These are phyloP conservation scores for Drosophila virilis DNA, from an alignment of 1,140 invertebrate species.

Conservation along the genomic window DNA sequence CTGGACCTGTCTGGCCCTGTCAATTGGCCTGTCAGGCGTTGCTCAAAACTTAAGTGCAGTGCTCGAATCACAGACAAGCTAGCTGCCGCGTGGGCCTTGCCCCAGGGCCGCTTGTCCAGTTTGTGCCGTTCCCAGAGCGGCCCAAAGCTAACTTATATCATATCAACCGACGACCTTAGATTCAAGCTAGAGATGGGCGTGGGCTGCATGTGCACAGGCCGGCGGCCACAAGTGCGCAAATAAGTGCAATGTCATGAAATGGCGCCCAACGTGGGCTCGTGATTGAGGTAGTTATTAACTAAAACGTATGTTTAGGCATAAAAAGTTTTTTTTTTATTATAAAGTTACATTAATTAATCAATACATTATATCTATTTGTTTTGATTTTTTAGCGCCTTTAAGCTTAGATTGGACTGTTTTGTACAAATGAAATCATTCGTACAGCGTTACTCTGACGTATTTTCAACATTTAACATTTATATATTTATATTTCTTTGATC, in stretches of 20 bases:
- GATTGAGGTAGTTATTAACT: not conserved
- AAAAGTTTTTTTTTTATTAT: not conserved
- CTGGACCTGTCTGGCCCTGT: slow-evolving; percentile 56
- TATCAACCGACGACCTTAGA: slow-evolving; percentile 21
- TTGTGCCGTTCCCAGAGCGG: slow-evolving; percentile 8
- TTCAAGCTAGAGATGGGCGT: slow-evolving; percentile 26
- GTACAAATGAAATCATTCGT: too few species aligned
- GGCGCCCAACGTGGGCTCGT: slow-evolving; percentile 6
- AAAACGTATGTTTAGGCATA: not conserved
- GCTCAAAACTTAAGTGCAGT: slow-evolving; percentile 78
- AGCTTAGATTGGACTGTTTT: too few species aligned
- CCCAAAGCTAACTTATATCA: slow-evolving; percentile 18
- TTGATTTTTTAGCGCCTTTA: too few species aligned
- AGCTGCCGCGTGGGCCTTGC: slow-evolving; percentile 36
- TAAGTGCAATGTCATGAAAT: not conserved
- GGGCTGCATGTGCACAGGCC: not conserved
- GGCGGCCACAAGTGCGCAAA: not conserved
- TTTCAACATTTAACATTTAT: not conserved
- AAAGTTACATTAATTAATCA: too few species aligned
- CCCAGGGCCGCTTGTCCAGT: slow-evolving; percentile 29
- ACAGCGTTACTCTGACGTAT: too few species aligned
- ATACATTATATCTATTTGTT: too few species aligned
- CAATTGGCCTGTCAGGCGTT: slow-evolving; percentile 63
- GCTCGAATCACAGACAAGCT: slow-evolving; percentile 14
- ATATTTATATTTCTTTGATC: not conserved